A percentile compares a stretch with the other conserved stretches of the same genome.
phyloP scores from a whole-genome alignment of 2,888 invertebrate genomes.

The Metopia argyrocephala region DNA sequence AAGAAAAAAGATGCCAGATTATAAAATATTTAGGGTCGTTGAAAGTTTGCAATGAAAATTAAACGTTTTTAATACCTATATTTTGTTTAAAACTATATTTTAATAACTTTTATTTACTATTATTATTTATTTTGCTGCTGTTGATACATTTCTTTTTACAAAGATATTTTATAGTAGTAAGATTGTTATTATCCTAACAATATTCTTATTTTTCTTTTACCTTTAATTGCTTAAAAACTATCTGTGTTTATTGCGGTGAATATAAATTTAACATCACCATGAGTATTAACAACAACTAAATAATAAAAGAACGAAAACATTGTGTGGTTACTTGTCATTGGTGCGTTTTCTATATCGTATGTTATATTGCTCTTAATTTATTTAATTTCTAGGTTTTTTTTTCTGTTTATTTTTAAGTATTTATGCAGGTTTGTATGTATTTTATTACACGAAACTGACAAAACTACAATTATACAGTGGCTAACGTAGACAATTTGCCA shows the following conservation, averaged over 20 bases:
- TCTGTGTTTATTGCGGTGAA: background rate
- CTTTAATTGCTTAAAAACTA: background rate
- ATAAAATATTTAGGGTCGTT: no score
- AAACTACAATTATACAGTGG: background rate
- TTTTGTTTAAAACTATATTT: background rate
- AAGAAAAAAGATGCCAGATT: background rate
- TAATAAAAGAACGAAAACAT: slow-evolving; percentile 24
- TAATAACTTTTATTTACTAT: background rate
- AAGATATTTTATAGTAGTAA: no score
- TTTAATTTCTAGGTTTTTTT: background rate
- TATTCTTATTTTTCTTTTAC: background rate
- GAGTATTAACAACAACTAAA: background rate
- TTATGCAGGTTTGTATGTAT: background rate
- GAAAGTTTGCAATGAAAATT: background rate
- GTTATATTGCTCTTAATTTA: slow-evolving; percentile 67
- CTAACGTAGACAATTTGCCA: no score
- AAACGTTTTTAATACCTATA: background rate
- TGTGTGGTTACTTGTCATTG: slow-evolving; percentile 76
- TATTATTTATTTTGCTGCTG: background rate
- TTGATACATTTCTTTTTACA: no score
- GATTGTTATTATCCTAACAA: no score
- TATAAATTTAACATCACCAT: background rate
- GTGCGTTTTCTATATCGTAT: slow-evolving; percentile 70
- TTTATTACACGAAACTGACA: background rate
- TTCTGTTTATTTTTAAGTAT: background rate